Conservation (phyloP, 2,888 invertebrate genomes). For the Pachycephus smyrnensis region DNA sequence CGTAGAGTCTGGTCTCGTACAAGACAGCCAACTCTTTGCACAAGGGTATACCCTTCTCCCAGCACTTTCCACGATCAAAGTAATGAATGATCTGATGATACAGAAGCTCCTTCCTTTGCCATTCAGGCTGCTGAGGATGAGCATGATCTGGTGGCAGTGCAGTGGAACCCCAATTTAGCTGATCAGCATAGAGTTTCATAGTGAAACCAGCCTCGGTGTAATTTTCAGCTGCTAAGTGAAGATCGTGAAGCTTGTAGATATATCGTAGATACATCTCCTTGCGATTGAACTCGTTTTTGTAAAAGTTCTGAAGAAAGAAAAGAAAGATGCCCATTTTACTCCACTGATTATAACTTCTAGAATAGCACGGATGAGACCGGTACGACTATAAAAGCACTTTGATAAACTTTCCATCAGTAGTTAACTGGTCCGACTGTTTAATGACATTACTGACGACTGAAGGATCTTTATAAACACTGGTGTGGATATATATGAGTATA, state of each 20-base stretch:
- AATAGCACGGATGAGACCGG: not conserved
- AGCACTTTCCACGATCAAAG: constrained; percentile 95
- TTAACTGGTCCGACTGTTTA: not conserved
- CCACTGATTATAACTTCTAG: not conserved
- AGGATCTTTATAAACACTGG: not conserved
- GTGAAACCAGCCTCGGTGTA: constrained; percentile 96
- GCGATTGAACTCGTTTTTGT: constrained; percentile 94
- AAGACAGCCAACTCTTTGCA: constrained; percentile 89
- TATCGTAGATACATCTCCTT: constrained; percentile 96
- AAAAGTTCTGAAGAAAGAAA: constrained; percentile 81
- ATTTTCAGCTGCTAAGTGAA: constrained; percentile 92
- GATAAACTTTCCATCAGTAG: not conserved
- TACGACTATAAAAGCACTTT: not conserved
- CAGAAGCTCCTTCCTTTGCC: constrained; percentile 89
- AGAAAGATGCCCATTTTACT: constrained; percentile 12
- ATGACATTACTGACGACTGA: not conserved
- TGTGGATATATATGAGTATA: not conserved
- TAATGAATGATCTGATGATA: constrained; percentile 92
- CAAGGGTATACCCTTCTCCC: constrained; percentile 95
- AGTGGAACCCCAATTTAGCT: constrained; percentile 84
- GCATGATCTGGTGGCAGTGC: constrained; percentile 75
- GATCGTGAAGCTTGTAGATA: constrained; percentile 93
- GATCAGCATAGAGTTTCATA: constrained; percentile 92
- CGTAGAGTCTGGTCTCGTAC: constrained; percentile 88
- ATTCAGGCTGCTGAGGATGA: constrained; percentile 83